Evolutionary conservation across 1,140 invertebrate species (phyloP).

Genomic region (Neodiprion pinetum): DNA sequence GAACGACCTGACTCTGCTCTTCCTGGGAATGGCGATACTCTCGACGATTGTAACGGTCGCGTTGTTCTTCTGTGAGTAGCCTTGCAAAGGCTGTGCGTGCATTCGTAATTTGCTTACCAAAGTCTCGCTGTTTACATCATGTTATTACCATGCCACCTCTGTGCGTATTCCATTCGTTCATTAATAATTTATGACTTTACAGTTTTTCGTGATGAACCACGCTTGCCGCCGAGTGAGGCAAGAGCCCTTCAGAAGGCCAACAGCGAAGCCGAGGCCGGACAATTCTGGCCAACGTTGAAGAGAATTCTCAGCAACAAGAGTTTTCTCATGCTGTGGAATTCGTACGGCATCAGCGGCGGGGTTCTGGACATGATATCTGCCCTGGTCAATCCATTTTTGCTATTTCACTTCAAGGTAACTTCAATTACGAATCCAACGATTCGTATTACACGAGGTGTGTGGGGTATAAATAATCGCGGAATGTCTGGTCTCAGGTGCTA

Average conservation of each 20-base stretch:
- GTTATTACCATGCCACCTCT: too few relatives aligned
- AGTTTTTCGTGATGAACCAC: slow-evolving; percentile 67
- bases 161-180: too few relatives aligned
- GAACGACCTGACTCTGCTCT: slow-evolving; percentile 45
- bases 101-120: too few relatives aligned
- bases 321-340: slow-evolving; percentile 66
- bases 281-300: slow-evolving; percentile 30
- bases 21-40: slow-evolving; percentile 67
- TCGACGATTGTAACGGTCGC: slow-evolving; percentile 65
- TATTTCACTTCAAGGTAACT: slow-evolving; percentile 66
- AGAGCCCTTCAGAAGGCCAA: slow-evolving; percentile 31
- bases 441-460: too few relatives aligned
- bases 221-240: slow-evolving; percentile 62
- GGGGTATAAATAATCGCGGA: too few relatives aligned
- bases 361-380: slow-evolving; percentile 75
- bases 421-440: background rate
- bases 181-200: slow-evolving; percentile 9
- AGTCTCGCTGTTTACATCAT: too few relatives aligned
- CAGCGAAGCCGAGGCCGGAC: slow-evolving; percentile 21
- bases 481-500: too few relatives aligned
- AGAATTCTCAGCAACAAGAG: slow-evolving; percentile 63
- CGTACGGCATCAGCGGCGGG: slow-evolving; percentile 74
- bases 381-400: slow-evolving; percentile 68
- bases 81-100: slow-evolving; percentile 35
- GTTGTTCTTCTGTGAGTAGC: slow-evolving; percentile 40